Percentiles rank a stretch among this genome's conserved stretches.
These are phyloP conservation scores for Anser brachyrhynchus DNA, from an alignment of 2,113 vertebrate species.

Conservation along the genomic window DNA sequence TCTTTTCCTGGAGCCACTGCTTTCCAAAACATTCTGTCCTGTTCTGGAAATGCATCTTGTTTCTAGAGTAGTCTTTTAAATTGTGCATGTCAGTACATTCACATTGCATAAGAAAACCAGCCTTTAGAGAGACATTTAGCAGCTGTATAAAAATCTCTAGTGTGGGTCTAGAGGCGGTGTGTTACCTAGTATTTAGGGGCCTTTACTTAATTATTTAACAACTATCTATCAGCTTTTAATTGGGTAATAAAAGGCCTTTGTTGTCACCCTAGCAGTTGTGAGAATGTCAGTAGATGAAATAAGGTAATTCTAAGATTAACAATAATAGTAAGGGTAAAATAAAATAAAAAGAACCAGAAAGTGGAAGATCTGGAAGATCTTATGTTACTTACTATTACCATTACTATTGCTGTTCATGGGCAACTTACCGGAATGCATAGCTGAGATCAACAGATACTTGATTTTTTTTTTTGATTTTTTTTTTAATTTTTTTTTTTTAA, in stretches of 20 bases:
- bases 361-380: background rate
- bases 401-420: background rate
- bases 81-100: background rate
- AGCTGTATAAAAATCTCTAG: background rate
- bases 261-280: constrained; percentile 8
- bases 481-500: background rate
- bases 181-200: background rate
- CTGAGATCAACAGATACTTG: background rate
- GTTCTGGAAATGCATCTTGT: background rate
- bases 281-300: background rate
- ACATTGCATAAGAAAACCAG: background rate
- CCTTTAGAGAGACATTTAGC: background rate
- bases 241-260: constrained; percentile 61
- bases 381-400: background rate
- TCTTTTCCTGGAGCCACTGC: background rate
- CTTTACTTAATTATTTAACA: constrained; percentile 23
- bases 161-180: background rate
- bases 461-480: background rate
- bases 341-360: background rate
- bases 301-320: background rate
- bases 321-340: background rate
- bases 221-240: constrained; percentile 33
- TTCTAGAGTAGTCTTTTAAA: background rate
- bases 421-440: background rate
- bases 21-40: background rate